phyloP scores from a whole-genome alignment of 2,113 vertebrate genomes.

The Columbina picui region DNA sequence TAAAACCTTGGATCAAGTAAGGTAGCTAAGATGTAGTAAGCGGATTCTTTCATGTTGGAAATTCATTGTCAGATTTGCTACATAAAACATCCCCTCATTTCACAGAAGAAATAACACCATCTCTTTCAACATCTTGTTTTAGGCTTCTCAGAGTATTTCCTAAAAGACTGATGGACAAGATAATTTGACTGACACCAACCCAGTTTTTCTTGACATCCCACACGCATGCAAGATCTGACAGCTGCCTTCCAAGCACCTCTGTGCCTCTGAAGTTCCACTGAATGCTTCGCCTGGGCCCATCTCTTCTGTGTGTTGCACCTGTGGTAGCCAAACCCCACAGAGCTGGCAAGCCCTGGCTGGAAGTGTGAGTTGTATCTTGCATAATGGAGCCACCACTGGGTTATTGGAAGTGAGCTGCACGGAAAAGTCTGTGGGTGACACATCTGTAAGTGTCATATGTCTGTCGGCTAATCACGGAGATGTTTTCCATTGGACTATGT shows the following conservation, averaged over 20 bases:
- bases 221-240: neutral
- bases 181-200: slow-evolving; percentile 60
- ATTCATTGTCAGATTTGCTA: slow-evolving; percentile 60
- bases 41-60: slow-evolving; percentile 50
- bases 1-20: slow-evolving; percentile 62
- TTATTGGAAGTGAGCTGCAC: neutral
- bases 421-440: neutral
- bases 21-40: slow-evolving; percentile 49
- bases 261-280: neutral
- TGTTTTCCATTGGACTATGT: neutral
- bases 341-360: neutral
- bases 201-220: slow-evolving; percentile 38
- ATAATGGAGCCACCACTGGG: neutral
- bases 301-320: neutral
- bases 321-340: neutral
- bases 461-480: neutral
- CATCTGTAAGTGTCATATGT: neutral
- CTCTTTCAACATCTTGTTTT: slow-evolving; percentile 54
- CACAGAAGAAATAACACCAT: slow-evolving; percentile 49
- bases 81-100: slow-evolving; percentile 58
- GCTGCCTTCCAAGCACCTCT: neutral
- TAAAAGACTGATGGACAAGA: slow-evolving; percentile 53
- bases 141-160: slow-evolving; percentile 34
- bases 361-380: neutral
- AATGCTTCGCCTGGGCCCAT: neutral